Conservation (phyloP, 2,888 invertebrate genomes). For the Phyto melanocephala region DNA sequence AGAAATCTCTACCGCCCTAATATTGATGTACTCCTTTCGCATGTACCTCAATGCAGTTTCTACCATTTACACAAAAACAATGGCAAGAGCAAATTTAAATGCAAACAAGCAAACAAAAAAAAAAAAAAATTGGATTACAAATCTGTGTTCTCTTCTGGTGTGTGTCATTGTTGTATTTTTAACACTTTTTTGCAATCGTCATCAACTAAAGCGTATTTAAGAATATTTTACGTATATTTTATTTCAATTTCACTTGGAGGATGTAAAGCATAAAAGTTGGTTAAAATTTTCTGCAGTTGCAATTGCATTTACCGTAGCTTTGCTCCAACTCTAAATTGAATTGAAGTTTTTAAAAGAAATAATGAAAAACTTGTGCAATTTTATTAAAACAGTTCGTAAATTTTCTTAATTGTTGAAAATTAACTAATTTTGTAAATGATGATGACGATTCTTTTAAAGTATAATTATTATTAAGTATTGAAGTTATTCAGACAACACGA, state of each 20-base stretch:
- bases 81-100: not conserved
- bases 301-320: too few species aligned
- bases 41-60: not conserved
- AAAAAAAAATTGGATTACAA: too few species aligned
- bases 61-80: not conserved
- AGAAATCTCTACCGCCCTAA: not conserved
- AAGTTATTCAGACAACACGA: too few species aligned
- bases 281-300: not conserved
- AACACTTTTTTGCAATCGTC: constrained; percentile 12
- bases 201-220: not conserved
- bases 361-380: not conserved
- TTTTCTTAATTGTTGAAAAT: not conserved
- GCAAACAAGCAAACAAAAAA: not conserved
- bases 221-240: constrained; percentile 14
- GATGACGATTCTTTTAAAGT: not conserved
- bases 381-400: not conserved
- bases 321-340: not conserved
- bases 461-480: too few species aligned
- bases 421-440: not conserved
- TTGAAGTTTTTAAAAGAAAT: not conserved
- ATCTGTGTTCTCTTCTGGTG: not conserved
- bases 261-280: not conserved
- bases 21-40: not conserved
- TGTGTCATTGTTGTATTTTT: constrained; percentile 5
- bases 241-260: not conserved